A percentile compares a stretch with the other conserved stretches of the same genome.
Conservation (phyloP, 1,140 invertebrate species). For the Polypedilum pembai region DNA sequence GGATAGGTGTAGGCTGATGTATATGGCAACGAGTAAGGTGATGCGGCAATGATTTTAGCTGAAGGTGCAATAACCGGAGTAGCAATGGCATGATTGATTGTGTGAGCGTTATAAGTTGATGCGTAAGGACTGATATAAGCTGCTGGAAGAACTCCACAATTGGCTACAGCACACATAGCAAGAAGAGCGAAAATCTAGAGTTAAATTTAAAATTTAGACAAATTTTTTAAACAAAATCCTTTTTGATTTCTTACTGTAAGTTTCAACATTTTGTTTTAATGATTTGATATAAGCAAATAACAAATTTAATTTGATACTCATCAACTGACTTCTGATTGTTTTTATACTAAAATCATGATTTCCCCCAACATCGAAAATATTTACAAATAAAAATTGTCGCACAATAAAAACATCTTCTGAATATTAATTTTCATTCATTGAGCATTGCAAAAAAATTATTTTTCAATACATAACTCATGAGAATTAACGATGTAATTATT, state of each 20-base stretch:
- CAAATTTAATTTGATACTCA: constrained; percentile 1
- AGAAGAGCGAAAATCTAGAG: constrained; percentile 40
- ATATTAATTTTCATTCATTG: neutral
- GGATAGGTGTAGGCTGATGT: neutral
- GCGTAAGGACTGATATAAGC: constrained; percentile 47
- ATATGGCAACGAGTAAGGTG: constrained; percentile 18
- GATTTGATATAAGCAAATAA: neutral
- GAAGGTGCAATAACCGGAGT: constrained; percentile 43
- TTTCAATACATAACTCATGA: neutral
- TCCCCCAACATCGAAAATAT: neutral
- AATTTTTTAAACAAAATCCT: neutral
- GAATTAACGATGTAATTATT: neutral
- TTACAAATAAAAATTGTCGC: neutral
- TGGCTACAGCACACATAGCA: constrained; percentile 36
- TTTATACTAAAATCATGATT: neutral
- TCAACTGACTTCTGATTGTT: neutral
- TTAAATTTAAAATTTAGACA: neutral
- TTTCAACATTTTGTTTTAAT: constrained; percentile 13
- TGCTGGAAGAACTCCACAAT: constrained; percentile 38
- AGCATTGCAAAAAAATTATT: constrained; percentile 8
- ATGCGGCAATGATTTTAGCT: constrained; percentile 36
- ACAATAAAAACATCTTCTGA: constrained; percentile 9
- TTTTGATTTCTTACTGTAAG: neutral
- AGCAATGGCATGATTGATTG: constrained; percentile 51
- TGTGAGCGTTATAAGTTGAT: constrained; percentile 51